Percentiles rank a stretch among this genome's conserved stretches.
Evolutionary conservation across 1,140 invertebrate species (phyloP).

Genomic region (Cydia splendana): DNA sequence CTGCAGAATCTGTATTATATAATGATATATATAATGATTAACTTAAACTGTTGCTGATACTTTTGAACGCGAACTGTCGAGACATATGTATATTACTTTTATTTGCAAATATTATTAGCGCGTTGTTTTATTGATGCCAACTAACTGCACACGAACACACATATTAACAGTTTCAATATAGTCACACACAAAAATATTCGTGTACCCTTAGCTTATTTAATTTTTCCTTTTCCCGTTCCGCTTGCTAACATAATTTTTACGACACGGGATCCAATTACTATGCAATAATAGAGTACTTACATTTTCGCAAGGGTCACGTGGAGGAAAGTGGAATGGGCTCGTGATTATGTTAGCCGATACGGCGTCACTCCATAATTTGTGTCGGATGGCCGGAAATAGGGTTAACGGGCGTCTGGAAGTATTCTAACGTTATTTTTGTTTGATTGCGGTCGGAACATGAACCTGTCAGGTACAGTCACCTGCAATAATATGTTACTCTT

Average conservation of each 20-base stretch:
- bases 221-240: background rate
- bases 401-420: background rate
- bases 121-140: too few relatives aligned
- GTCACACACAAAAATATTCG: background rate
- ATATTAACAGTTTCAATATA: background rate
- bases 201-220: background rate
- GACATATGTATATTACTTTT: too few relatives aligned
- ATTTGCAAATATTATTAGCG: too few relatives aligned
- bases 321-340: background rate
- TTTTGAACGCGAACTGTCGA: too few relatives aligned
- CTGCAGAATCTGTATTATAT: too few relatives aligned
- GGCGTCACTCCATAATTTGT: conserved; percentile 3
- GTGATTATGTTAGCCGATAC: background rate
- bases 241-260: background rate
- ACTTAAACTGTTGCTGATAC: too few relatives aligned
- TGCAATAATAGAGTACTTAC: conserved; percentile 11
- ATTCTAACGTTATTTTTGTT: background rate
- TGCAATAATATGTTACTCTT: too few relatives aligned
- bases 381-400: background rate
- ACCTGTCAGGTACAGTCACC: too few relatives aligned
- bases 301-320: background rate
- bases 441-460: too few relatives aligned
- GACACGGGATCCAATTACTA: background rate
- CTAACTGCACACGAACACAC: too few relatives aligned
- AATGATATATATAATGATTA: too few relatives aligned